Conservation (phyloP, 2,888 invertebrate species). For the Amphipoea oculea region DNA sequence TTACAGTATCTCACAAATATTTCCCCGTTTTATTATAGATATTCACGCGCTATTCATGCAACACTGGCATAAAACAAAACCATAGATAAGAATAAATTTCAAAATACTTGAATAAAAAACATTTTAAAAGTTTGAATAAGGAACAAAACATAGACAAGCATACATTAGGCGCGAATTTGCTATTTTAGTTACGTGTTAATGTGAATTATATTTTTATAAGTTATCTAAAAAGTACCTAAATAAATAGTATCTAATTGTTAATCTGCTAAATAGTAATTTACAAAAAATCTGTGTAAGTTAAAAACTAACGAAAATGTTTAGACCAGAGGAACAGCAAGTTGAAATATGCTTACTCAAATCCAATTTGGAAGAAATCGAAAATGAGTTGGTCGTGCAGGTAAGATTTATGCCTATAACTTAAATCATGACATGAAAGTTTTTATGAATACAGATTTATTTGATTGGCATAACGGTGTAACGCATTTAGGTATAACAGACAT, state of each 20-base stretch:
- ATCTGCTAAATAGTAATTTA: neutral
- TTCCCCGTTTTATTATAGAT: too few relatives aligned
- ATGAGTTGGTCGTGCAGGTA: conserved; percentile 80
- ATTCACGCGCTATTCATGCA: too few relatives aligned
- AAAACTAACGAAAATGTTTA: conserved; percentile 75
- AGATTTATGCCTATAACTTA: neutral
- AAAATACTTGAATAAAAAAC: neutral
- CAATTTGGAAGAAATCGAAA: conserved; percentile 82
- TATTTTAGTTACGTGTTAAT: neutral
- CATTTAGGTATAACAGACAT: neutral
- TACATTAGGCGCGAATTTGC: conserved; percentile 1
- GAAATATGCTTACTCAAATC: conserved; percentile 83
- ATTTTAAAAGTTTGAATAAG: conserved; percentile 1
- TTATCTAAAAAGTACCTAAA: neutral
- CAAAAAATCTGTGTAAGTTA: neutral
- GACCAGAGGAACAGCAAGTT: conserved; percentile 82
- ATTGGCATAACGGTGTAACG: too few relatives aligned
- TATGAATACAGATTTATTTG: too few relatives aligned
- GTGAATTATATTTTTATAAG: too few relatives aligned
- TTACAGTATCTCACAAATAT: too few relatives aligned
- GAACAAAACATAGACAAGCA: neutral
- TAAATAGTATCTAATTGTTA: too few relatives aligned
- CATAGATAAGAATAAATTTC: neutral
- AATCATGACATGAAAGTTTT: neutral
- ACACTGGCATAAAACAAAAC: conserved; percentile 7